These are phyloP conservation scores for Riparia riparia DNA, from an alignment of 2,113 vertebrate species.

Conservation along the genomic window DNA sequence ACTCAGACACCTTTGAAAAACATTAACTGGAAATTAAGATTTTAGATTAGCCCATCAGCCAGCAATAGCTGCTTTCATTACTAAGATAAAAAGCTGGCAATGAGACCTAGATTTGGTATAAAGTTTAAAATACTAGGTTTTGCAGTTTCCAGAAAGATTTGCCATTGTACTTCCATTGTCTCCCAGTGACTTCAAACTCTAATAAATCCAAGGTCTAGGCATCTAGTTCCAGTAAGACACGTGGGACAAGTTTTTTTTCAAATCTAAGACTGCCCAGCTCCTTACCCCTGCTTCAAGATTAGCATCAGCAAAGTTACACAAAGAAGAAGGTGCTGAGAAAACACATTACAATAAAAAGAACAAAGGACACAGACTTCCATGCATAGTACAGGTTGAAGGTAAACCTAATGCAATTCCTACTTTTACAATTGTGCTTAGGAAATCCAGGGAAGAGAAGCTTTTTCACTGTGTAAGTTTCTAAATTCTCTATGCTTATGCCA, in stretches of 20 bases:
- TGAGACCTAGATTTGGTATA: background rate
- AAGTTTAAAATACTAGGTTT: background rate
- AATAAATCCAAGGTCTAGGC: background rate
- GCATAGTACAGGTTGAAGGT: background rate
- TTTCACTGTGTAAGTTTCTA: background rate
- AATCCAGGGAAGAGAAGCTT: background rate
- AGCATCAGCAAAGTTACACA: background rate
- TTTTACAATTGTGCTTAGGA: background rate
- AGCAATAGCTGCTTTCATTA: background rate
- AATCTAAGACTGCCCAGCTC: background rate
- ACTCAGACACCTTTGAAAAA: background rate
- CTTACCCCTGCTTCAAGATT: background rate
- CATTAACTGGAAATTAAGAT: background rate
- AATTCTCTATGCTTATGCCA: background rate
- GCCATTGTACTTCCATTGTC: background rate
- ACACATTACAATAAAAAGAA: background rate
- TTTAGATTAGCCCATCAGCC: background rate
- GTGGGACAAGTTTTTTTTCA: background rate
- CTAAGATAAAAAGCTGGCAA: background rate
- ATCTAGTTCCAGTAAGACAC: background rate
- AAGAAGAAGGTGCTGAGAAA: background rate
- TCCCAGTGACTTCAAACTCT: background rate
- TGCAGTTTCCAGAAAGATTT: background rate
- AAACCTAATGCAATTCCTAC: background rate
- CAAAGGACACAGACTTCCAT: background rate